Evolutionary conservation across 2,888 invertebrate genomes (phyloP).

Genomic region (Eupeodes luniger): DNA sequence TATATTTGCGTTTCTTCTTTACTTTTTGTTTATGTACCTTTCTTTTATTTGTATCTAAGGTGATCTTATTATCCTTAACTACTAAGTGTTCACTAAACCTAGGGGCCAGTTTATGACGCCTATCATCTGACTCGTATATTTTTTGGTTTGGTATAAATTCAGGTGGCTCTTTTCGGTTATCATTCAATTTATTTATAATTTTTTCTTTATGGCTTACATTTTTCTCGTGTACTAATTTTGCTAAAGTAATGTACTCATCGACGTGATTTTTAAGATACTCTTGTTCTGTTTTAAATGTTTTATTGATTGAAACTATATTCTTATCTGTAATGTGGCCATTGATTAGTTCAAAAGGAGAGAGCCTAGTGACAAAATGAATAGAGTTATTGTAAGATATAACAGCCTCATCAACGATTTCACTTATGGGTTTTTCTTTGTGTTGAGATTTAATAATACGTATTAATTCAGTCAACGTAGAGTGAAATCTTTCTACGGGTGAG

Average conservation of each 20-base stretch:
- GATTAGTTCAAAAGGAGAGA: slow-evolving; percentile 23
- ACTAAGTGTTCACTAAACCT: slow-evolving; percentile 25
- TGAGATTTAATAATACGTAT: slow-evolving; percentile 57
- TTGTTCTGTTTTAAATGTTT: slow-evolving; percentile 15
- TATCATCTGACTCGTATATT: slow-evolving; percentile 34
- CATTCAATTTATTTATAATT: slow-evolving; percentile 18
- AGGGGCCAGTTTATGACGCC: slow-evolving; percentile 22
- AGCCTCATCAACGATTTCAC: slow-evolving; percentile 55
- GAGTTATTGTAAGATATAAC: background rate
- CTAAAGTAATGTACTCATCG: background rate
- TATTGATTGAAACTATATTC: slow-evolving; percentile 4
- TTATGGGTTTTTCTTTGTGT: slow-evolving; percentile 44
- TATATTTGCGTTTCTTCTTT: slow-evolving; percentile 27
- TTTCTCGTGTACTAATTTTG: slow-evolving; percentile 7
- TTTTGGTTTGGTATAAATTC: slow-evolving; percentile 10
- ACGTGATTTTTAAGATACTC: slow-evolving; percentile 18
- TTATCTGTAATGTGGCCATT: slow-evolving; percentile 4
- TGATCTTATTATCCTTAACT: slow-evolving; percentile 28
- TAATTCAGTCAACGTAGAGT: slow-evolving; percentile 62
- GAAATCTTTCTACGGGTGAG: slow-evolving; percentile 61
- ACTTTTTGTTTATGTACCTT: slow-evolving; percentile 24
- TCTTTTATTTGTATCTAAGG: slow-evolving; percentile 61
- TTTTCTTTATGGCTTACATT: slow-evolving; percentile 18
- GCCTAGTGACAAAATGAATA: slow-evolving; percentile 17
- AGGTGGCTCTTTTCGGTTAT: slow-evolving; percentile 11